phyloP scores from a whole-genome alignment of 2,113 vertebrate species.

The Spea multiplicata region DNA sequence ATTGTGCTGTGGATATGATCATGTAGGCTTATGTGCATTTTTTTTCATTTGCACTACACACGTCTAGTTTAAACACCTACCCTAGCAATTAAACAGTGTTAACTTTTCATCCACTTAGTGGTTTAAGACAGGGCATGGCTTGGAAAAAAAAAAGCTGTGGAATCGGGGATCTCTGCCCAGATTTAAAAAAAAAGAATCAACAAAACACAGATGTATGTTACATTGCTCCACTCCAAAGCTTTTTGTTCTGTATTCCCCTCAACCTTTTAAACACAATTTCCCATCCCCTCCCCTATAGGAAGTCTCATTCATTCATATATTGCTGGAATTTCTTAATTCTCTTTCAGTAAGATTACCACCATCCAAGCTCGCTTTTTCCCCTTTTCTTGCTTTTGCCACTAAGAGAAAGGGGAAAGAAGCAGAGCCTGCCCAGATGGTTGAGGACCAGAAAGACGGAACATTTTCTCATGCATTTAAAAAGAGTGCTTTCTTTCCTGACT shows the following conservation, averaged over 20 bases:
- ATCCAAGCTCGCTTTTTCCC: constrained; percentile 62
- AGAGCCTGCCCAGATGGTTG: constrained; percentile 88
- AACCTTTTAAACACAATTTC: constrained; percentile 49
- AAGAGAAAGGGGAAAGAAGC: constrained; percentile 62
- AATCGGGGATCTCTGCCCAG: constrained; percentile 48
- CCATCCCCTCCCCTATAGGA: constrained; percentile 59
- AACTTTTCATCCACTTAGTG: constrained; percentile 35
- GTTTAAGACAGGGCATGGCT: neutral
- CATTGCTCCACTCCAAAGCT: constrained; percentile 51
- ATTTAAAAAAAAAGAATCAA: constrained; percentile 40
- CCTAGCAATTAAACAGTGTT: constrained; percentile 19
- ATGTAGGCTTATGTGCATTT: too few relatives aligned
- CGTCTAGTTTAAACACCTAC: constrained; percentile 17
- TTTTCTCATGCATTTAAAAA: constrained; percentile 98
- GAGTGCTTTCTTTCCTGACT: constrained; percentile 92
- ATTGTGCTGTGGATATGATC: neutral
- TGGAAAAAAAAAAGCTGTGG: constrained; percentile 47
- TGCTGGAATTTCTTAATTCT: constrained; percentile 67
- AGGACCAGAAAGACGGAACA: constrained; percentile 80
- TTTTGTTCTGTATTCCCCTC: constrained; percentile 39
- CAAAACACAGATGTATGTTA: constrained; percentile 50
- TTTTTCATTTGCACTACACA: constrained; percentile 24
- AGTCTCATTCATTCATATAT: constrained; percentile 60
- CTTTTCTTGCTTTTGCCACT: constrained; percentile 62
- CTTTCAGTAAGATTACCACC: constrained; percentile 62